Percentiles rank a stretch among this genome's conserved stretches.
Conservation (phyloP, 2,113 vertebrate genomes). For the Cyphomyrus plagiostoma region DNA sequence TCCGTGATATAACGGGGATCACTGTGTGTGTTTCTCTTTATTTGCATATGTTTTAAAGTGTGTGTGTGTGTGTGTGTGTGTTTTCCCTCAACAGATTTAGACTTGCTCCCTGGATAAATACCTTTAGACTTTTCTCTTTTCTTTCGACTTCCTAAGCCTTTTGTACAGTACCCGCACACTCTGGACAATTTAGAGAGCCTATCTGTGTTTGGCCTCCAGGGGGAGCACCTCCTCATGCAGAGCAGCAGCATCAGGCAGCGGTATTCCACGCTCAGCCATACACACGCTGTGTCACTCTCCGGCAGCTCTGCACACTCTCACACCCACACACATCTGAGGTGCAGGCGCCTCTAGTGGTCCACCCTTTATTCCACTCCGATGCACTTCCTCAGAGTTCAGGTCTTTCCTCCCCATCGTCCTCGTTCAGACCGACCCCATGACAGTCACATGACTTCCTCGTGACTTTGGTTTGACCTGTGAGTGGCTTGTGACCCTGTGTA, state of each 20-base stretch:
- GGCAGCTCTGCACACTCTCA: neutral
- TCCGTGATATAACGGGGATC: too few relatives aligned
- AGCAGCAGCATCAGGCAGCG: neutral
- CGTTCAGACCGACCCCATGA: neutral
- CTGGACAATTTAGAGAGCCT: neutral
- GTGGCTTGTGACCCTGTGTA: neutral
- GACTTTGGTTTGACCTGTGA: neutral
- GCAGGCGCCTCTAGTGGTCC: neutral
- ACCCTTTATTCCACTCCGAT: neutral
- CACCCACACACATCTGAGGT: neutral
- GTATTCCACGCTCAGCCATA: neutral
- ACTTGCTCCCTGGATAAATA: neutral
- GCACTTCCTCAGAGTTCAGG: neutral
- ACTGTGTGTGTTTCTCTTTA: too few relatives aligned
- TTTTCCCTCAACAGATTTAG: too few relatives aligned
- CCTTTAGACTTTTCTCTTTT: neutral
- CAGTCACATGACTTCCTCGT: neutral
- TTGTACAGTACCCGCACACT: neutral
- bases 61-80: too few relatives aligned
- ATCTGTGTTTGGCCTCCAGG: neutral
- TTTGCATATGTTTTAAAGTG: too few relatives aligned
- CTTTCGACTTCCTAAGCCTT: neutral
- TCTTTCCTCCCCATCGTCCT: neutral
- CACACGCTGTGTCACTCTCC: neutral
- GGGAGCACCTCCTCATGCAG: neutral